Conservation (phyloP, 2,888 invertebrate species). For the Acronicta alni region DNA sequence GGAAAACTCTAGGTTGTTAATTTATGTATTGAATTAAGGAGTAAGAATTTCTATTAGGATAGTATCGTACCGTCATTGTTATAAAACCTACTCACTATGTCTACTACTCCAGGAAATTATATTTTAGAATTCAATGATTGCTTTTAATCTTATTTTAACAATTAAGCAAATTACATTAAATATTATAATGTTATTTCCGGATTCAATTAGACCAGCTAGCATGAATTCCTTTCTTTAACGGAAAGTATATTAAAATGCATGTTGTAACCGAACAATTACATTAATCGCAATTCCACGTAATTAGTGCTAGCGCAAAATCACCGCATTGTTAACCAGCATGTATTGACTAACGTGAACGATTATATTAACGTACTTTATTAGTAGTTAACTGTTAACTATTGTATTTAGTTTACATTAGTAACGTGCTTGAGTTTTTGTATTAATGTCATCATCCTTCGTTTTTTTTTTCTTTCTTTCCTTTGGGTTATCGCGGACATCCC, state of each 20-base stretch:
- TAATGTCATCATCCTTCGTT: not conserved
- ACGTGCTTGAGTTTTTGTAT: slow-evolving; percentile 9
- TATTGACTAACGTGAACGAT: slow-evolving; percentile 61
- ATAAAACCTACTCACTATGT: no score
- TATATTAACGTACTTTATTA: slow-evolving; percentile 54
- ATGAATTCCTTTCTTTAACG: slow-evolving; percentile 34
- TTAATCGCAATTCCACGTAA: slow-evolving; percentile 66
- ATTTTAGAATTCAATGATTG: no score
- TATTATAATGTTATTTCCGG: slow-evolving; percentile 8
- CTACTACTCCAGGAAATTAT: no score
- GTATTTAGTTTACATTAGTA: slow-evolving; percentile 16
- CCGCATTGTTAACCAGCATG: slow-evolving; percentile 55
- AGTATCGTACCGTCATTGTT: no score
- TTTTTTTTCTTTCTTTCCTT: not conserved
- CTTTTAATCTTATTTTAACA: no score
- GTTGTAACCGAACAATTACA: slow-evolving; percentile 60
- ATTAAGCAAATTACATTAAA: not conserved
- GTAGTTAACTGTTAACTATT: slow-evolving; percentile 53
- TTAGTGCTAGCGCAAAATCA: slow-evolving; percentile 68
- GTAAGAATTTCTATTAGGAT: no score
- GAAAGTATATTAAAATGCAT: slow-evolving; percentile 49
- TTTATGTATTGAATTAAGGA: no score
- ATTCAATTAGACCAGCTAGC: slow-evolving; percentile 14
- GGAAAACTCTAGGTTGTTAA: not conserved
- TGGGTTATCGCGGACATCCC: not conserved